Evolutionary conservation across 2,113 vertebrate species (phyloP).

Genomic region (Xiphophorus maculatus): DNA sequence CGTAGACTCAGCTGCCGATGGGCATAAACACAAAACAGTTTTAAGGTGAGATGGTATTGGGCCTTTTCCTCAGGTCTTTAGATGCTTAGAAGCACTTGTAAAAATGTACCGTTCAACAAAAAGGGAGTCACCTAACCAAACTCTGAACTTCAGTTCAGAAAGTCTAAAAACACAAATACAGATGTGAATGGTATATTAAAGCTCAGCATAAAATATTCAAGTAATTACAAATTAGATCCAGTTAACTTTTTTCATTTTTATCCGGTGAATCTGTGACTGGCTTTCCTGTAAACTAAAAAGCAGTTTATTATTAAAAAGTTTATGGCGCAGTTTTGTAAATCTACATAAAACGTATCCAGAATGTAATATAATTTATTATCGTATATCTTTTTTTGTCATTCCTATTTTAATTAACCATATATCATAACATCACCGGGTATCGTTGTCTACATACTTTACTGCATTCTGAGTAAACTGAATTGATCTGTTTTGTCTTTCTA

Average conservation of each 20-base stretch:
- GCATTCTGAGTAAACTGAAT: background rate
- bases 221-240: background rate
- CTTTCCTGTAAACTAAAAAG: too few relatives aligned
- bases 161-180: background rate
- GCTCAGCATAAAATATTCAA: background rate
- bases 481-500: background rate
- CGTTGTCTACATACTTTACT: too few relatives aligned
- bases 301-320: too few relatives aligned
- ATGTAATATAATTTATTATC: too few relatives aligned
- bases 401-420: too few relatives aligned
- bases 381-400: too few relatives aligned
- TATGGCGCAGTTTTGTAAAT: too few relatives aligned
- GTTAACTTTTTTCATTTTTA: too few relatives aligned
- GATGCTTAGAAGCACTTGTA: background rate
- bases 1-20: conserved; percentile 30
- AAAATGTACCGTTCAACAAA: conserved; percentile 1
- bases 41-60: conserved; percentile 13
- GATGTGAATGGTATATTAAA: background rate
- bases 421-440: background rate
- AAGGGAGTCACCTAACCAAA: background rate
- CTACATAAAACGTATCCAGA: too few relatives aligned
- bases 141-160: background rate
- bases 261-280: too few relatives aligned
- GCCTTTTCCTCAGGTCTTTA: conserved; percentile 21
- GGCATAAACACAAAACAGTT: conserved; percentile 20